These are phyloP conservation scores for Epinotia bilunana DNA, from an alignment of 2,888 invertebrate genomes.

Conservation along the genomic window DNA sequence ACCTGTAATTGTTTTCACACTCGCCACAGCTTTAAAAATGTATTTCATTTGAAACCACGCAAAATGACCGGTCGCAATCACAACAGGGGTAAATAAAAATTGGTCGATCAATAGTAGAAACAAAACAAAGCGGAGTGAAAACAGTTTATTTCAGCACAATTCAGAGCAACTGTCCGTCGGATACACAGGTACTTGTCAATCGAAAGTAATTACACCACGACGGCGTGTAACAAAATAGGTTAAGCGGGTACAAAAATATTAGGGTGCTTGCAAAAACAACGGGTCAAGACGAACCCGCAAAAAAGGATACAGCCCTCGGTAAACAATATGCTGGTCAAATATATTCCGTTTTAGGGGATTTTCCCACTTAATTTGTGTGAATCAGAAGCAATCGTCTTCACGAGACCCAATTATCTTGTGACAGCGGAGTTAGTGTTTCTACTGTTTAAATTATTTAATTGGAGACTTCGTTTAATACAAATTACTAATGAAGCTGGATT, in stretches of 20 bases:
- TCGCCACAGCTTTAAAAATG: background rate
- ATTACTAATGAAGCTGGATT: background rate
- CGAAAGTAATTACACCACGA: constrained; percentile 68
- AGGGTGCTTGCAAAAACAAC: constrained; percentile 64
- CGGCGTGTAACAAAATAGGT: constrained; percentile 65
- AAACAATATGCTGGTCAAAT: constrained; percentile 31
- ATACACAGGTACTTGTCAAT: constrained; percentile 52
- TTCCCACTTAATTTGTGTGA: constrained; percentile 34
- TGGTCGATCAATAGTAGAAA: constrained; percentile 39
- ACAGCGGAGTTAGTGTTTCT: constrained; percentile 1
- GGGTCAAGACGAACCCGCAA: constrained; percentile 39
- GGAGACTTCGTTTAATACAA: background rate
- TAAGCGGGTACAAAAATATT: constrained; percentile 66
- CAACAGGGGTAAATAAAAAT: constrained; percentile 33
- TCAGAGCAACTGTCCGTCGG: constrained; percentile 11
- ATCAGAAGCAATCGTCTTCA: constrained; percentile 28
- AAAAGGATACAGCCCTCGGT: constrained; percentile 33
- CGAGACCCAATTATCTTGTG: constrained; percentile 24
- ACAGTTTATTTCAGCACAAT: constrained; percentile 41
- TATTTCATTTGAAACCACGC: constrained; percentile 24
- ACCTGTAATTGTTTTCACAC: constrained; percentile 17
- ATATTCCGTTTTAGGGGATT: constrained; percentile 35
- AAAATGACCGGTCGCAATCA: constrained; percentile 39
- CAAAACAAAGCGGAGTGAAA: constrained; percentile 41
- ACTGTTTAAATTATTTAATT: constrained; percentile 4